Percentiles rank a stretch among this genome's conserved stretches.
These are phyloP conservation scores for Limnodromus scolopaceus DNA, from an alignment of 2,797 vertebrate genomes.

Conservation along the genomic window DNA sequence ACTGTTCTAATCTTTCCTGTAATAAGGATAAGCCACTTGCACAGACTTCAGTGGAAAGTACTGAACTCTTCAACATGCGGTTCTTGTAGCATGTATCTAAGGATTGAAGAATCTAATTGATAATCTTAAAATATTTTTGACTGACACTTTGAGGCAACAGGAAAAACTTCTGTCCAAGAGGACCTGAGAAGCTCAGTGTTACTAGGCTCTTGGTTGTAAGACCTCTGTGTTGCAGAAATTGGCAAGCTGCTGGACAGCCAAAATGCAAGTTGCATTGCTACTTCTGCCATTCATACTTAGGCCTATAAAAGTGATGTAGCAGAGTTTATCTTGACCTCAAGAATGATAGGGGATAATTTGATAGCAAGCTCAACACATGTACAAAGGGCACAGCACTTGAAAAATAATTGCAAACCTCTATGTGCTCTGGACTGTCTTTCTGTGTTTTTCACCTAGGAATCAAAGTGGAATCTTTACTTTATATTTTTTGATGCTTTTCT, in stretches of 20 bases:
- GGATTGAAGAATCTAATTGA: not conserved
- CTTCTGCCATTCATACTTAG: not conserved
- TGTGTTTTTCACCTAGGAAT: not conserved
- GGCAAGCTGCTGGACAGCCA: not conserved
- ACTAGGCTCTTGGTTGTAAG: not conserved
- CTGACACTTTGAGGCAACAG: not conserved
- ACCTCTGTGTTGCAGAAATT: not conserved
- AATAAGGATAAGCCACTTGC: not conserved
- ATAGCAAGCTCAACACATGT: rapidly evolving
- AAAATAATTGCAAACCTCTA: not conserved
- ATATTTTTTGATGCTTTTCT: not conserved
- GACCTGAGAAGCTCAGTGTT: not conserved
- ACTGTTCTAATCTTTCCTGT: not conserved
- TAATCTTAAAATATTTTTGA: not conserved
- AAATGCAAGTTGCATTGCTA: not conserved
- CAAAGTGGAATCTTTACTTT: not conserved
- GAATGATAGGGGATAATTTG: not conserved
- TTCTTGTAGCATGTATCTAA: not conserved
- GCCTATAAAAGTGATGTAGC: not conserved
- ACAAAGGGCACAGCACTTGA: not conserved
- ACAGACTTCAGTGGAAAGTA: not conserved
- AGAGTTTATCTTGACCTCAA: not conserved
- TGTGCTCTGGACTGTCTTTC: not conserved
- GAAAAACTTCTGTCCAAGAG: not conserved
- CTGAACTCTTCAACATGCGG: not conserved